Evolutionary conservation across 2,797 vertebrate species (phyloP).

Genomic region (Lates japonicus): DNA sequence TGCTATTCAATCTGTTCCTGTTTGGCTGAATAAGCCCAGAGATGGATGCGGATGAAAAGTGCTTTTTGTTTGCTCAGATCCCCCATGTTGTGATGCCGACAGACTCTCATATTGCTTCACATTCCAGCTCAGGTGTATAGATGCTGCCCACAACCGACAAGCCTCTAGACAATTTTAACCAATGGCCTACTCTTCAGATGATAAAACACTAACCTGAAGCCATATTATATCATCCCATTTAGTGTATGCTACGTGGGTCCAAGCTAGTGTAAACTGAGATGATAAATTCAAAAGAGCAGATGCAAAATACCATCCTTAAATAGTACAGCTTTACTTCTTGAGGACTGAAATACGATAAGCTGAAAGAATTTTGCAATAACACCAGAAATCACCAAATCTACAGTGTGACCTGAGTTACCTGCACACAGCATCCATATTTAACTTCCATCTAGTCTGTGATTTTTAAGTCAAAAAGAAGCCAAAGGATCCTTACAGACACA

Average conservation of each 20-base stretch:
- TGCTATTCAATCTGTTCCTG: conserved; percentile 51
- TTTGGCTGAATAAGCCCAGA: conserved; percentile 28
- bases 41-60: conserved; percentile 35
- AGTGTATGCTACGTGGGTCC: no score
- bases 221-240: not conserved
- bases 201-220: conserved; percentile 30
- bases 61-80: conserved; percentile 40
- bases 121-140: conserved; percentile 25
- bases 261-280: not conserved
- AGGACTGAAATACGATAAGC: not conserved
- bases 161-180: not conserved
- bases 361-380: no score
- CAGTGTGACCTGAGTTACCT: not conserved
- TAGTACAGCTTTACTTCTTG: not conserved
- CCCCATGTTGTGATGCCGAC: not conserved
- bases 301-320: not conserved
- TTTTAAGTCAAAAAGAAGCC: not conserved
- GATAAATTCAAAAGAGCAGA: not conserved
- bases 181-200: conserved; percentile 16
- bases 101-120: conserved; percentile 31
- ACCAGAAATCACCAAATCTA: not conserved
- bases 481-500: not conserved
- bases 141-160: conserved; percentile 12
- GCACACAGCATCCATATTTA: not conserved
- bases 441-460: not conserved